phyloP scores from a whole-genome alignment of 2,888 invertebrate genomes.

The Ischnus inquisitorius region DNA sequence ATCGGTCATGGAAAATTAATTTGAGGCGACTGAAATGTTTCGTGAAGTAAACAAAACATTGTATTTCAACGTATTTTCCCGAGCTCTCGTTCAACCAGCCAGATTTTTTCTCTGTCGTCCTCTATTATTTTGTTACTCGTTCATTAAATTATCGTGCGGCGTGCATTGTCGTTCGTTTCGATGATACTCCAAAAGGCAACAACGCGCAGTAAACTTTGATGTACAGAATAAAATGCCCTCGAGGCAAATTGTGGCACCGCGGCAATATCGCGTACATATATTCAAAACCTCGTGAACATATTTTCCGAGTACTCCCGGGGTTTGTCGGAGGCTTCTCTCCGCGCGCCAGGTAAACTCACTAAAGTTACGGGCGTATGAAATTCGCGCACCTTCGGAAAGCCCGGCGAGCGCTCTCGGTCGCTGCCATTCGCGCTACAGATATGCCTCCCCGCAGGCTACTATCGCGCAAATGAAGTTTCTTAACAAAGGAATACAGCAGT shows the following conservation, averaged over 20 bases:
- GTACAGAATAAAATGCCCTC: constrained; percentile 12
- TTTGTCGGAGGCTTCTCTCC: not conserved
- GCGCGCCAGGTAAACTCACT: constrained; percentile 2
- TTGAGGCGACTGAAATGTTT: no score
- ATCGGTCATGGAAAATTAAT: no score
- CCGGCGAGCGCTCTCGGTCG: constrained; percentile 13
- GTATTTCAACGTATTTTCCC: no score
- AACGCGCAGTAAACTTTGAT: constrained; percentile 8
- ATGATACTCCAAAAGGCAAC: not conserved
- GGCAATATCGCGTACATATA: not conserved
- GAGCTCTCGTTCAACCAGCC: no score
- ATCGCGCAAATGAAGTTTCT: constrained; percentile 46
- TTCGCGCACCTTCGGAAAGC: constrained; percentile 17
- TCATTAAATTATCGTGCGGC: not conserved
- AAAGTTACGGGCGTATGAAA: constrained; percentile 41
- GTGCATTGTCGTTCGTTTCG: not conserved
- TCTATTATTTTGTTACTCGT: not conserved
- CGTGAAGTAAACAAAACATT: no score
- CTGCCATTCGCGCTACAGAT: constrained; percentile 5
- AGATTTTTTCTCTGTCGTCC: not conserved
- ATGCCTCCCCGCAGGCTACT: constrained; percentile 7
- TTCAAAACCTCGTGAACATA: not conserved
- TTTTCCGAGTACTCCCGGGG: constrained; percentile 7
- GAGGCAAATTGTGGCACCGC: not conserved
- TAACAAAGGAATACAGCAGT: constrained; percentile 50